Base-by-base conservation (phyloP, 2,888 invertebrate genomes). In the Metopia argyrocephala region DNA sequence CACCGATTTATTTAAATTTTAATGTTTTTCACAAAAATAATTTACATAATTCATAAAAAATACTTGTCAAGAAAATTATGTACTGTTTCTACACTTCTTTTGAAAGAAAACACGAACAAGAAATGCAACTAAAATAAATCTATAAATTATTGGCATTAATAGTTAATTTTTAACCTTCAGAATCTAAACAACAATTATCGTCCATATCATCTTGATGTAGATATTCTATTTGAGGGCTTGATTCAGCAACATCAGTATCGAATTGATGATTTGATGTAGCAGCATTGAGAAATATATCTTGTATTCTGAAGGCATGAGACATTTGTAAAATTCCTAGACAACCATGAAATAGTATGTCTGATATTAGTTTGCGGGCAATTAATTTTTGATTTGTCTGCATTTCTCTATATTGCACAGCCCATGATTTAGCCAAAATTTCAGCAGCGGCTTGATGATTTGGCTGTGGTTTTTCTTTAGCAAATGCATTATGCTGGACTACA, bases 261-360 rank as follows among this genome's bases (percentile, higher is more conserved):
- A n/a, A n/a, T 12, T 31, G 31, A 31, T 38, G 15, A 15, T 38
- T 38, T 0, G 38, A 12, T 38, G 15, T 0, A 9, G 54, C n/a
- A 1, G 31, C 18, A n/a, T 31, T 57, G n/a, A 48, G 18, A 12
- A 78, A 28, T 31, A 66, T 66, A 31, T 73, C 73, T 28, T 78
- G 78, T 31, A 78, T 15, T 15, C 71, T 64, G 12, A 78, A 31
- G 5, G 48, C 48, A 6, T 74, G 62, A 21, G 62, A 62, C 50
- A 56, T 79, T 7, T 69, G 45, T 12, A 79, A 15, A 15, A 28
- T 46, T 21, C 78, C 81, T n/a, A 81, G n/a, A 20, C 78, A 78
- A 23, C 81, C 81, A 9, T 78, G 70, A 78, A 78, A 81, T 23
- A 81, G 23, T 31, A 78, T 61, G 75, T 78, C 74, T 3, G 74